Conservation (phyloP, 2,888 invertebrate genomes). For the Belgica antarctica region DNA sequence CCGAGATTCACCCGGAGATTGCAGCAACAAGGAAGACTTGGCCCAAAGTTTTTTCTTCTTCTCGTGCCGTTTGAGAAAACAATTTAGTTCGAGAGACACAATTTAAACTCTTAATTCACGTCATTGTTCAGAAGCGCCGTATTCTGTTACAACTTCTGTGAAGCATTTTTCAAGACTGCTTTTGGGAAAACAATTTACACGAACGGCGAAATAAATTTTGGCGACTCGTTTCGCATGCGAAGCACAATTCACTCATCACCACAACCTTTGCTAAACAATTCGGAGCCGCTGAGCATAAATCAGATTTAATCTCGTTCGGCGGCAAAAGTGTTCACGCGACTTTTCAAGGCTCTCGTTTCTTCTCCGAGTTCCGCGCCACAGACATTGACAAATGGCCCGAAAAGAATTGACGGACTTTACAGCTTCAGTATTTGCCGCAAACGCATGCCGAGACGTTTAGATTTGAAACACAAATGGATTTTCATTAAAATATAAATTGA, state of each 20-base stretch:
- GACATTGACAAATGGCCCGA: neutral
- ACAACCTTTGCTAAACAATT: neutral
- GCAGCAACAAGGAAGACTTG: neutral
- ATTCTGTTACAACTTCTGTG: slow-evolving; percentile 4
- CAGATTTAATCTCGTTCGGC: neutral
- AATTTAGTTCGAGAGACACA: too few relatives aligned
- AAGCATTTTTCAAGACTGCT: slow-evolving; percentile 6
- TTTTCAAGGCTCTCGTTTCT: neutral
- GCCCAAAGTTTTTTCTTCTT: neutral
- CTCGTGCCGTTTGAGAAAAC: neutral
- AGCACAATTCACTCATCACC: neutral
- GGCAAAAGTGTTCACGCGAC: too few relatives aligned
- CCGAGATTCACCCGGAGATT: neutral
- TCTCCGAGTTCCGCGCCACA: too few relatives aligned
- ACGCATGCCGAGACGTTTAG: neutral
- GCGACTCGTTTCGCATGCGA: neutral
- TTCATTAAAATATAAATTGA: neutral
- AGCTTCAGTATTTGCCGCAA: neutral
- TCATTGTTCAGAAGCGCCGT: neutral
- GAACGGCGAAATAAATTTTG: neutral
- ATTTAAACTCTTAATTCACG: too few relatives aligned
- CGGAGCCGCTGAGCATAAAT: neutral
- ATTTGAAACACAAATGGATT: slow-evolving; percentile 3
- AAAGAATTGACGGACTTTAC: neutral
- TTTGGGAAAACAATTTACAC: slow-evolving; percentile 10